phyloP scores from a whole-genome alignment of 2,888 invertebrate species.

The Aleiodes alternator region DNA sequence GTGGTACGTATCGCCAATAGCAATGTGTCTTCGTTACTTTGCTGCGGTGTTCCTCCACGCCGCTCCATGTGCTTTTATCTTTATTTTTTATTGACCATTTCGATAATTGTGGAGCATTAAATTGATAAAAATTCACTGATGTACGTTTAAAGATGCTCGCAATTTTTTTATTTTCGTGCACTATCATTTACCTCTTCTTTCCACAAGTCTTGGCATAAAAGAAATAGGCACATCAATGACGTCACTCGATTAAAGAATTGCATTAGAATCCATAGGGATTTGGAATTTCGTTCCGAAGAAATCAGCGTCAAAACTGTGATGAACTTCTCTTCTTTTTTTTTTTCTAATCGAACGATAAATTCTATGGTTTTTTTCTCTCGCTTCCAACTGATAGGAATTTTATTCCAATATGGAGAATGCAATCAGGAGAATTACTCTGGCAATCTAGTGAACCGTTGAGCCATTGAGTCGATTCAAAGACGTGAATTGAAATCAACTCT shows the following conservation, averaged over 20 bases:
- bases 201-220: too few species aligned
- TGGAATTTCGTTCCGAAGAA: too few species aligned
- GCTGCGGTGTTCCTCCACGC: constrained; percentile 24
- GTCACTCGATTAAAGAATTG: too few species aligned
- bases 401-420: constrained; percentile 3
- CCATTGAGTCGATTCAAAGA: constrained; percentile 9
- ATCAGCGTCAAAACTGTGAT: too few species aligned
- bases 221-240: too few species aligned
- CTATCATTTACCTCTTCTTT: not conserved
- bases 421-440: constrained; percentile 29
- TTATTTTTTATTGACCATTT: not conserved
- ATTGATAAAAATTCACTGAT: not conserved
- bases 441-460: not conserved
- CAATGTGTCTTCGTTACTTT: constrained; percentile 41
- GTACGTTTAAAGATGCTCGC: not conserved
- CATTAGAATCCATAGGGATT: too few species aligned
- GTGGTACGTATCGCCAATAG: constrained; percentile 51
- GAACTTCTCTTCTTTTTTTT: too few species aligned
- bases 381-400: too few species aligned
- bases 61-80: constrained; percentile 9
- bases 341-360: too few species aligned
- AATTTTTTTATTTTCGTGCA: too few species aligned
- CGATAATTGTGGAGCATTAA: not conserved
- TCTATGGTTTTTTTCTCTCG: too few species aligned
- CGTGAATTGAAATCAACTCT: constrained; percentile 13